A percentile compares a stretch with the other conserved stretches of the same genome.
phyloP scores from a whole-genome alignment of 2,888 invertebrate genomes.

The Tortrix viridana region DNA sequence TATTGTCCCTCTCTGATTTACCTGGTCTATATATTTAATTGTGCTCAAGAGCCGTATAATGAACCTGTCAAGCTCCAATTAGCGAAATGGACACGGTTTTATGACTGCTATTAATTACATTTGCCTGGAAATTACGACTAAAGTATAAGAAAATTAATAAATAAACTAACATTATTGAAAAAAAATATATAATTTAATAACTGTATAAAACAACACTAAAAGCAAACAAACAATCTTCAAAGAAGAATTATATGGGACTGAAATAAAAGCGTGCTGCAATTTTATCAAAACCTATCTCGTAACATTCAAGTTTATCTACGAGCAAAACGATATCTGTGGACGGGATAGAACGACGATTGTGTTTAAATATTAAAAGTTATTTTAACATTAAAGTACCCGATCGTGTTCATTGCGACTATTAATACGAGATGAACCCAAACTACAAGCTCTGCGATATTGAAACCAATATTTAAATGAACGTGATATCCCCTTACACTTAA shows the following conservation, averaged over 20 bases:
- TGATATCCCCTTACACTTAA: no score
- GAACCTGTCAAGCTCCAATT: no score
- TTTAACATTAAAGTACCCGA: slow-evolving; percentile 17
- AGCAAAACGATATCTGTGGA: slow-evolving; percentile 11
- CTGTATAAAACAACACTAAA: background rate
- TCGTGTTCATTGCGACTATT: slow-evolving; percentile 20
- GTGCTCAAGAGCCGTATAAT: no score
- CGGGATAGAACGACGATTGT: slow-evolving; percentile 8
- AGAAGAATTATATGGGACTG: background rate
- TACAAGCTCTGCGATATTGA: slow-evolving; percentile 6
- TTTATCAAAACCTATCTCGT: slow-evolving; percentile 13
- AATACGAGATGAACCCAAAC: slow-evolving; percentile 24
- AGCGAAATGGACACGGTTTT: no score
- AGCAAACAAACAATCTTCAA: background rate
- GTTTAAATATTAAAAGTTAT: slow-evolving; percentile 23
- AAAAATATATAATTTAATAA: background rate
- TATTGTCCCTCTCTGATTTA: no score
- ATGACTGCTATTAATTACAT: no score
- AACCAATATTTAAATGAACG: slow-evolving; percentile 14
- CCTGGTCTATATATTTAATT: no score
- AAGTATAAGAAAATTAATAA: no score
- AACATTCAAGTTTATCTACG: slow-evolving; percentile 15
- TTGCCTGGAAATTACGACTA: no score
- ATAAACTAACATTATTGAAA: no score
- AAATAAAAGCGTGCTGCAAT: slow-evolving; percentile 3